Conservation (phyloP, 2,888 invertebrate genomes). For the Cheilosia variabilis region DNA sequence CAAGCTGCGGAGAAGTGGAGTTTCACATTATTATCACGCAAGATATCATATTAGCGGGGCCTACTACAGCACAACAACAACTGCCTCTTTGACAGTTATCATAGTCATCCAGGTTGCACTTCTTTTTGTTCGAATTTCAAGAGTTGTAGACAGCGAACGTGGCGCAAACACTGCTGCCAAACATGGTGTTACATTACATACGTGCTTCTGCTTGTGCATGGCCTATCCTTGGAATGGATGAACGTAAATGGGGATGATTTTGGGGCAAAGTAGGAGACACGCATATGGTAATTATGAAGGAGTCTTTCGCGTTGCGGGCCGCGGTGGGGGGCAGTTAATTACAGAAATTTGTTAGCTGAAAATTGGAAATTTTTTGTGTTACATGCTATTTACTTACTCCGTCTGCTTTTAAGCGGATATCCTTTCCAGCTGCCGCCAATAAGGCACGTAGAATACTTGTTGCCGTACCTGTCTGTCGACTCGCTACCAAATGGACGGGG, state of each 20-base stretch:
- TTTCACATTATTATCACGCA: conserved; percentile 66
- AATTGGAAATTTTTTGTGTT: conserved; percentile 33
- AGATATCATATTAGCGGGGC: conserved; percentile 49
- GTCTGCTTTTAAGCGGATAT: conserved; percentile 93
- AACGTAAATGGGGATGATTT: not conserved
- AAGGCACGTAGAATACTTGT: conserved; percentile 95
- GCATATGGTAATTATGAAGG: conserved; percentile 13
- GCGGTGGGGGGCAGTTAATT: conserved; percentile 59
- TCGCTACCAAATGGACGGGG: conserved; percentile 97
- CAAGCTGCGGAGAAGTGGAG: conserved; percentile 18
- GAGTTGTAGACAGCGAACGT: conserved; percentile 68
- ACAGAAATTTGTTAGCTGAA: conserved; percentile 23
- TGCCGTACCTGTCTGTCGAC: conserved; percentile 95
- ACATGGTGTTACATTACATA: conserved; percentile 49
- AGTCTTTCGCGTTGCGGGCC: conserved; percentile 11
- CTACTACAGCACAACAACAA: conserved; percentile 28
- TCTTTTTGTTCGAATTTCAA: conserved; percentile 57
- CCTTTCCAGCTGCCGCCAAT: conserved; percentile 94
- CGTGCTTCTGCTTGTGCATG: not conserved
- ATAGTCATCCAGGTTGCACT: conserved; percentile 70
- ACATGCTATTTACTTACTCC: conserved; percentile 87
- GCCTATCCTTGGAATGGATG: conserved; percentile 33
- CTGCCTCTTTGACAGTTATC: conserved; percentile 54
- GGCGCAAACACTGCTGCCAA: conserved; percentile 66
- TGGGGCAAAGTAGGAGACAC: conserved; percentile 20